Base-by-base conservation (phyloP, 2,797 vertebrate species). In the Poeciliopsis presidionis region DNA sequence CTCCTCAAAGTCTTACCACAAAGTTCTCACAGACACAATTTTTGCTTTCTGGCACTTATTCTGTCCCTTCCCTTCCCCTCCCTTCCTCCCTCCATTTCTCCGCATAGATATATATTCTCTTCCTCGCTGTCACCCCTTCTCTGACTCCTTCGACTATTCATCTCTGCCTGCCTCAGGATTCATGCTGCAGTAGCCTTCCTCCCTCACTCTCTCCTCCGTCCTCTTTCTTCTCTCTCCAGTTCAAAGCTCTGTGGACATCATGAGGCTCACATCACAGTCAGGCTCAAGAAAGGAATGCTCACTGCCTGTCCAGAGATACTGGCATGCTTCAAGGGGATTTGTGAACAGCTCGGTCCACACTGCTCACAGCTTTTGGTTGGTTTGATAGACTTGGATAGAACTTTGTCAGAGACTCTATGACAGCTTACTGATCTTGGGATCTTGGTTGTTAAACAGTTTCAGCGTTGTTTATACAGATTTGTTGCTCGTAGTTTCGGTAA, bases 1-100 rank as follows among this genome's bases (percentile, higher is more conserved):
- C 85, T 81, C 78, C 82, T 93, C 86, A 92, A 90, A 94, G 88
- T 90, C 86, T 81, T 75, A 83, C 87, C 0, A 71, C 79, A 90
- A 88, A 91, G 88, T 92, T 92, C 90, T 86, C 79, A 76, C 73
- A 82, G 73, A 87, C 80, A 81, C 61, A 51, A 79, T 83, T 79
- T 84, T 82, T 77, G 76, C 82, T 88, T 83, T 87, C 79, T 79
- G 69, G 77, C 75, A 63, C 63, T 76, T 86, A 76, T 81, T 72
- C 76, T 70, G 47, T 76, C 63, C 65, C 8, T 43, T 43, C 63
- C 59, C 7, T 2, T 43, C 41, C 39, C 41, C 8, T 43, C 45
- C 7, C 72, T 43, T 2, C 3, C 43, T 53, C 73, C 46, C 51
- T 63, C 47, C 4, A 53, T 41, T 47, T n/a, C 13, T 28, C 14